Conservation (phyloP, 2,888 invertebrate genomes). For the Yponomeuta cagnagella region DNA sequence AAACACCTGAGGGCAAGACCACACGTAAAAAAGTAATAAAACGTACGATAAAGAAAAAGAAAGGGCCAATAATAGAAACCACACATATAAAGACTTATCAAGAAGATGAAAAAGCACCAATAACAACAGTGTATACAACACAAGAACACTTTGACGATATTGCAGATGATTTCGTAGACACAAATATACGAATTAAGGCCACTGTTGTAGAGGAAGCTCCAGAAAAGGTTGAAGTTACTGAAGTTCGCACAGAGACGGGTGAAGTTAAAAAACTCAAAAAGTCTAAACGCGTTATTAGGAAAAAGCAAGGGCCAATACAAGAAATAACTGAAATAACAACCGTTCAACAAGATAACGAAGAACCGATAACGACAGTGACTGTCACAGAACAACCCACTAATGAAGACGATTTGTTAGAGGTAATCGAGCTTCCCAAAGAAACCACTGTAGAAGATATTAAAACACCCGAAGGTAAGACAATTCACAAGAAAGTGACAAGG, state of each 20-base stretch:
- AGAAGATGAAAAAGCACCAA: constrained; percentile 55
- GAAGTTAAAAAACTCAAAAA: constrained; percentile 28
- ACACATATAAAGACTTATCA: constrained; percentile 62
- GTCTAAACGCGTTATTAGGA: constrained; percentile 29
- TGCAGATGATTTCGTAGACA: constrained; percentile 17
- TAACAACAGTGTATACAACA: constrained; percentile 43
- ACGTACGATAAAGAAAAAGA: constrained; percentile 37
- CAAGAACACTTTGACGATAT: constrained; percentile 33
- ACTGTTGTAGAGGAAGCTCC: constrained; percentile 24
- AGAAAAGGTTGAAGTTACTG: constrained; percentile 24
- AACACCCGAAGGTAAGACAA: constrained; percentile 20
- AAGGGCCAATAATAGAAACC: constrained; percentile 37
- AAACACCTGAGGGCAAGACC: constrained; percentile 21
- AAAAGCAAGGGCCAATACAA: constrained; percentile 36
- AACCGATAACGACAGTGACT: constrained; percentile 28
- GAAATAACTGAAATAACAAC: constrained; percentile 51
- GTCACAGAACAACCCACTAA: constrained; percentile 6
- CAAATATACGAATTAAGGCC: constrained; percentile 23
- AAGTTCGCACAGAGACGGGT: constrained; percentile 27
- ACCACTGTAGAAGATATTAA: constrained; percentile 23
- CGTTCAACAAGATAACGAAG: constrained; percentile 29
- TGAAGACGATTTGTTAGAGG: constrained; percentile 30
- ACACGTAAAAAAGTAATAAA: constrained; percentile 23
- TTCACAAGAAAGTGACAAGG: constrained; percentile 19
- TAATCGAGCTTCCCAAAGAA: constrained; percentile 29